A percentile compares a stretch with the other conserved stretches of the same genome.
These are phyloP conservation scores for Acanthopleura granulata DNA, from an alignment of 2,888 invertebrate genomes.

Conservation along the genomic window DNA sequence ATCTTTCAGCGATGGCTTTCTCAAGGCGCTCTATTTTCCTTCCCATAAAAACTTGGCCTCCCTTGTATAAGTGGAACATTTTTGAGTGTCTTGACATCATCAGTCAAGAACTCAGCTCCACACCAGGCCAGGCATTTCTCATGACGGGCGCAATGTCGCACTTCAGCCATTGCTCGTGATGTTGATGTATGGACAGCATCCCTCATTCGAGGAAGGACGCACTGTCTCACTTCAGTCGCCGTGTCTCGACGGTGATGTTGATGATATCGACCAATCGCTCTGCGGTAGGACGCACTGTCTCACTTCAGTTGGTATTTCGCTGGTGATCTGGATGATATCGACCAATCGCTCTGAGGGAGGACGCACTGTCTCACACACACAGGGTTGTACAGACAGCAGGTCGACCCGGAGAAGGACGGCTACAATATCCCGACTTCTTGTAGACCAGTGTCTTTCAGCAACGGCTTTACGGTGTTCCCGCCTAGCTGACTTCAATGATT, in stretches of 20 bases:
- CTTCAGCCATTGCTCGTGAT: no score
- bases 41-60: no score
- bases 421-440: not conserved
- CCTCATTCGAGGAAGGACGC: not conserved
- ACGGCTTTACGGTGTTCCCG: no score
- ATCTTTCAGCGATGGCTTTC: no score
- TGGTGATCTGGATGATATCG: not conserved
- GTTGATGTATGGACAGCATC: not conserved
- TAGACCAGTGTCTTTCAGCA: not conserved
- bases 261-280: not conserved
- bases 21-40: no score
- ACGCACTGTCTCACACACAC: slow-evolving; percentile 2
- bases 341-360: slow-evolving; percentile 6
- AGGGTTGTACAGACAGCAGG: not conserved
- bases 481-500: no score
- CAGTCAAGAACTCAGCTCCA: no score
- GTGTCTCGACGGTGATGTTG: not conserved
- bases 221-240: not conserved
- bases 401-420: not conserved
- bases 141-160: no score
- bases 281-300: not conserved
- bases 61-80: no score
- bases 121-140: no score
- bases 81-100: no score
- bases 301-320: no score